Percentiles rank a stretch among this genome's conserved stretches.
These are phyloP conservation scores for Lagenorhynchus albirostris DNA, from an alignment of 2,113 vertebrate genomes.

Conservation along the genomic window DNA sequence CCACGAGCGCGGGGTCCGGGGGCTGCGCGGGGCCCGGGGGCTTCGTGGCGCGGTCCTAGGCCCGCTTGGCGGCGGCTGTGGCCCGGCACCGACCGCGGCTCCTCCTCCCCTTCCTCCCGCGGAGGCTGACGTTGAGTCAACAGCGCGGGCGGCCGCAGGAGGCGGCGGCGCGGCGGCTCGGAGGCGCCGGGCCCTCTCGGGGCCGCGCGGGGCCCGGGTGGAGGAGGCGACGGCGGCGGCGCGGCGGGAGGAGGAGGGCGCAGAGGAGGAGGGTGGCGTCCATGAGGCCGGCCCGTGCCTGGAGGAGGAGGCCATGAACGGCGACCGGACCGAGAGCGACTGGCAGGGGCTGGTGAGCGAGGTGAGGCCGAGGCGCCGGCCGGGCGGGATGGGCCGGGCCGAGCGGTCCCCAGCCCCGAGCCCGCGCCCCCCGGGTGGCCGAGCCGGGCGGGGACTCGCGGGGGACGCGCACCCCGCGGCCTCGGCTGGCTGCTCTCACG, in stretches of 20 bases:
- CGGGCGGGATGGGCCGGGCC: not conserved
- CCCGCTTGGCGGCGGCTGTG: not conserved
- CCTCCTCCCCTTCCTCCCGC: conserved; percentile 68
- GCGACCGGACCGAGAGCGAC: conserved; percentile 89
- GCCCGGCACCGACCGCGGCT: conserved; percentile 11
- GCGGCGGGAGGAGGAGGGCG: not conserved
- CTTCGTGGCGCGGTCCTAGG: not conserved
- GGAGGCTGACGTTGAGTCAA: conserved; percentile 76
- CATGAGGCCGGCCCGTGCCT: not conserved
- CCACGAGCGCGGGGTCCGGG: not conserved
- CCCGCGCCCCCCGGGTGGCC: not conserved
- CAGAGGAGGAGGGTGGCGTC: not conserved
- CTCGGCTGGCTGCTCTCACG: not conserved
- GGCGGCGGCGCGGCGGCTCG: conserved; percentile 51
- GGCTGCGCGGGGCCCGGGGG: not conserved
- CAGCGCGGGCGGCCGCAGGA: conserved; percentile 54
- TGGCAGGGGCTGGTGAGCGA: conserved; percentile 94
- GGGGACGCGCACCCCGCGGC: not conserved
- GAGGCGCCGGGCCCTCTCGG: conserved; percentile 63
- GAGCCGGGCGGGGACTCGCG: not conserved
- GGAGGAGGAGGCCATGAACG: conserved; percentile 81
- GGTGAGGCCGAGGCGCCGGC: conserved; percentile 84
- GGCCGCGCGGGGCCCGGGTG: conserved; percentile 28
- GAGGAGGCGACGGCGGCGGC: not conserved
- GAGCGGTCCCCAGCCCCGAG: not conserved